A percentile compares a stretch with the other conserved stretches of the same genome.
These are phyloP conservation scores for Neuroterus valhalla DNA, from an alignment of 1,140 invertebrate genomes.

Conservation along the genomic window DNA sequence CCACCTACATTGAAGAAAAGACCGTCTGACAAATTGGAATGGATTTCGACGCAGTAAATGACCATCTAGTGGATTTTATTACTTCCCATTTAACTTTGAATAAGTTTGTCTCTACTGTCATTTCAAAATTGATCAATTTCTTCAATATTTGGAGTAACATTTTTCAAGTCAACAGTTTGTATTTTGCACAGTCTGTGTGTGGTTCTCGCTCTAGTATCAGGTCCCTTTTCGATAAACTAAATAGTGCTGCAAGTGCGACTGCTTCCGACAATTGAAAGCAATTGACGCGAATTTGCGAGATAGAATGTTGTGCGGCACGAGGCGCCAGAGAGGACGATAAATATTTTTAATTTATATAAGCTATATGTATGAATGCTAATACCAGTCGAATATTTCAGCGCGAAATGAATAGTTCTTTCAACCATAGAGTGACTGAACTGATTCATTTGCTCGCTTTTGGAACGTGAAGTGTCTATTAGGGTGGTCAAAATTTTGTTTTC, in stretches of 20 bases:
- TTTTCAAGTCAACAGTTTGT: too few species aligned
- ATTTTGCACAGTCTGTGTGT: conserved; percentile 24
- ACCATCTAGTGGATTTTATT: too few species aligned
- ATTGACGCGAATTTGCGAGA: conserved; percentile 54
- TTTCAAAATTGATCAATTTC: too few species aligned
- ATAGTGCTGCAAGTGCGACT: conserved; percentile 39
- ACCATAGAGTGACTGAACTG: conserved; percentile 19
- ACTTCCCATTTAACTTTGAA: too few species aligned
- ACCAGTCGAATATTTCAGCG: conserved; percentile 22
- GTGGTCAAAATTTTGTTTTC: too few species aligned
- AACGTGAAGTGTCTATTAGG: conserved; percentile 8
- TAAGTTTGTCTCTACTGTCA: too few species aligned
- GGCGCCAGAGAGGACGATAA: conserved; percentile 15
- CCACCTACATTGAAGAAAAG: conserved; percentile 25
- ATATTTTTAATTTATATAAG: conserved; percentile 24
- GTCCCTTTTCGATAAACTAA: not conserved
- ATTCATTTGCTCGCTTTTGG: conserved; percentile 10
- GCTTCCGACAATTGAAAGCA: conserved; percentile 57
- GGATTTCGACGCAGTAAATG: too few species aligned
- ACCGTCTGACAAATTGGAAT: too few species aligned
- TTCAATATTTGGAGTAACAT: too few species aligned
- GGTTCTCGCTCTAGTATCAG: conserved; percentile 25
- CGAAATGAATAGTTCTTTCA: conserved; percentile 21
- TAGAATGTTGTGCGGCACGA: conserved; percentile 38
- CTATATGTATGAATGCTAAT: conserved; percentile 17